Evolutionary conservation across 2,888 invertebrate species (phyloP), one percentile per base, ranked within the genome.

Genomic region (Eupithecia pulchellata): DNA sequence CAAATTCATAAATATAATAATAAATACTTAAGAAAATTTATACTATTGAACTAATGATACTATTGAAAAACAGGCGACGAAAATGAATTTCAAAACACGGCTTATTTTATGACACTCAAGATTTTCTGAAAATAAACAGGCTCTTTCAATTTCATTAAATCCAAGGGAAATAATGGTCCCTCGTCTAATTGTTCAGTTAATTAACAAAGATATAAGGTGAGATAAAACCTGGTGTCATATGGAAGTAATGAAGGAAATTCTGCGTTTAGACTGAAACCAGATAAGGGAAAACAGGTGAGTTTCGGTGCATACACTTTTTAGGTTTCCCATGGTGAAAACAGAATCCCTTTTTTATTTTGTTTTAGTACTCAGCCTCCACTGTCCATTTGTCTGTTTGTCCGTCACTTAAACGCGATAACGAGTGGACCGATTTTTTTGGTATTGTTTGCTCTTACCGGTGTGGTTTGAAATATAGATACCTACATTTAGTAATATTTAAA

Each of bases 121-220:
- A 34, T 27, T 60, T 55, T 36, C 55, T 14, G 17, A 60, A 58
- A 32, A 30, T 60, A 60, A 62, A 70, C 36, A 55, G 13, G n/a
- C 58, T 66, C 32, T 66, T 71, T 67, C 39, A 47, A 11, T 55
- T 64, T 64, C 30, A 67, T 71, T 67, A 60, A 70, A 64, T 55
- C 47, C 34, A 36, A 32, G 34, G 58, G 47, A 55, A 66, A 57
- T 62, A 42, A 62, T 39, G 36, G 52, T 34, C n/a, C 52, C 32
- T 39, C 42, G 61, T 64, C 57, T 70, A 58, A 47, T 58, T 70
- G 62, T 66, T 55, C 39, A 42, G 66, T 66, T 66, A 71, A 71
- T 71, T 66, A 71, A 64, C 34, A 9, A 8, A 63, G 58, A n/a
- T 66, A 34, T 58, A 70, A 66, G 32, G 42, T 42, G 25, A 47